These are phyloP conservation scores for Diorhabda sublineata DNA, from an alignment of 1,140 invertebrate species.

Conservation along the genomic window DNA sequence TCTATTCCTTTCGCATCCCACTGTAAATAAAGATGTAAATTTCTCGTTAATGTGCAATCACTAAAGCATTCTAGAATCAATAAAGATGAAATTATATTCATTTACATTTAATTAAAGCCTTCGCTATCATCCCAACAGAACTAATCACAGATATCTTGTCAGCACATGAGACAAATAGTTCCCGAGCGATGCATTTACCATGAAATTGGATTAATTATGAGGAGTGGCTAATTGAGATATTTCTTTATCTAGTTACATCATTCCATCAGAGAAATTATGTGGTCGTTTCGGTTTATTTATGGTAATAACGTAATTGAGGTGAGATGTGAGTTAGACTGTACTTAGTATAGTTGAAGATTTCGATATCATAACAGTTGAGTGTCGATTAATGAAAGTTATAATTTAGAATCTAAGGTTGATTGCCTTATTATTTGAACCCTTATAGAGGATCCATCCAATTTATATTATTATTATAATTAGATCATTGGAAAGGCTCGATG, in stretches of 20 bases:
- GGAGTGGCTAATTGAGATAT: slow-evolving; percentile 1
- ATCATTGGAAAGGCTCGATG: no score
- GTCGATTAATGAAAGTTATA: no score
- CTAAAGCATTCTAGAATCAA: background rate
- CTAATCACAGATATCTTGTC: background rate
- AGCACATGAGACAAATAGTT: background rate
- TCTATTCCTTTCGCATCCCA: no score
- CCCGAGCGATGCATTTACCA: background rate
- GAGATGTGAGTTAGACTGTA: background rate
- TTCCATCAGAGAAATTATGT: background rate
- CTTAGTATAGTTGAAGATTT: background rate
- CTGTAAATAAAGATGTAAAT: no score
- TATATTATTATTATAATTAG: no score
- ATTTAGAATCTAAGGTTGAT: no score
- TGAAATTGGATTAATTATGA: background rate
- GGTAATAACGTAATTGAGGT: background rate
- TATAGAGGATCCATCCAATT: no score
- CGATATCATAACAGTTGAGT: background rate
- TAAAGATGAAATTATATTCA: background rate
- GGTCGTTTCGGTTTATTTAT: background rate
- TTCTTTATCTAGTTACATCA: slow-evolving; percentile 1
- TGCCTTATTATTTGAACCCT: no score
- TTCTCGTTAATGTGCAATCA: no score
- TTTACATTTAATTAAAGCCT: background rate
- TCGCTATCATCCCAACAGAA: background rate